Base-by-base conservation (phyloP, 2,888 invertebrate species). In the Cerastis leucographa region DNA sequence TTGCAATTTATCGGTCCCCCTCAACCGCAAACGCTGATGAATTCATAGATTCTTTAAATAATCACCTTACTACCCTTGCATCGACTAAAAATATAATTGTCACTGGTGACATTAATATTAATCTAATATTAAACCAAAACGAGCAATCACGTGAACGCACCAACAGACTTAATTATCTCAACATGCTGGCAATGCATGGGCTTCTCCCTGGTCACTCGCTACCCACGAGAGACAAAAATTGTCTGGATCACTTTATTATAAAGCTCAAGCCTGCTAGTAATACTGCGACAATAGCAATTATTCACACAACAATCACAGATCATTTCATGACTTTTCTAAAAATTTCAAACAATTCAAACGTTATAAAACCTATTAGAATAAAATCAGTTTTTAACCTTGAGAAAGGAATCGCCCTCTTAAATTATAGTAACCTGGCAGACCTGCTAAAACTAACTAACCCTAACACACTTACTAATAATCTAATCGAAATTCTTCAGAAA, bases 111-210 rank as follows among this genome's bases (percentile, higher is more conserved):
- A 42, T 42, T 9, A 42, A 42, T 11, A 42, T 42, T 9, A 42
- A 42, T 42, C 42, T 42, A 35, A 35, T 35, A 35, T 35, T 35
- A 35, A 35, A 35, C 3, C 35, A 35, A 35, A 35, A 3, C 35
- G 42, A 42, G 49, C 49, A n/a, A 25, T 6, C 44, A 64, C 59
- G 46, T 22, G 29, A 61, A 22, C 56, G 19, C 1, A 19, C 70
- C 29, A 70, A 70, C 1, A 59, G 59, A 29, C 25, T 59, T 54
- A 69, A 40, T 3, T 54, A 69, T 25, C 68, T 69, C 25, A 54
- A 69, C 22, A 69, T 69, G 54, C 25, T 69, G 1, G 70, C 59
- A 29, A 70, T 70, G 44, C 59, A 59, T 29, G 54, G 54, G 8
- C 54, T 69, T 9, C 68, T 69, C 25, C 54, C 68, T 11, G 68